Percentiles rank a stretch among this genome's conserved stretches.
phyloP scores from a whole-genome alignment of 2,797 vertebrate genomes.

The Scolopax rusticola region DNA sequence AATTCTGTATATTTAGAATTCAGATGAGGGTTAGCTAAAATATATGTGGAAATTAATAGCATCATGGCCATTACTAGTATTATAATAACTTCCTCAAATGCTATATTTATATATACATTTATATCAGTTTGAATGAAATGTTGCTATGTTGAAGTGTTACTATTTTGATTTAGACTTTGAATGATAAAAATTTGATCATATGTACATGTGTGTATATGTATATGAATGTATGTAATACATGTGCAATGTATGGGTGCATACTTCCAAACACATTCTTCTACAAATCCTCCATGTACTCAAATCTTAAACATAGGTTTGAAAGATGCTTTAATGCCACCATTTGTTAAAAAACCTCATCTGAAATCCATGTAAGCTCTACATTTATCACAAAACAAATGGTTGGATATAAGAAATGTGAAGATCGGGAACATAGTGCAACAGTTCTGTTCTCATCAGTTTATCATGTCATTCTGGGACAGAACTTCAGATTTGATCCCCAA shows the following conservation, averaged over 20 bases:
- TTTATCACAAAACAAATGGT: not conserved
- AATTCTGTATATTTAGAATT: constrained; percentile 14
- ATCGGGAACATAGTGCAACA: not conserved
- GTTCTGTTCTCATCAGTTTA: not conserved
- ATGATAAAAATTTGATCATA: not conserved
- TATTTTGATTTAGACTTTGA: not conserved
- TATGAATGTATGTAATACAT: not conserved
- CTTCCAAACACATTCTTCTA: not conserved
- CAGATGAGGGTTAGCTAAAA: not conserved
- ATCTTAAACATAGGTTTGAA: not conserved
- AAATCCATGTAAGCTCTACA: not conserved
- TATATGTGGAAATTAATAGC: not conserved
- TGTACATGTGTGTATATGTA: not conserved
- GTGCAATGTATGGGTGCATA: not conserved
- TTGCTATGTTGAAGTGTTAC: not conserved
- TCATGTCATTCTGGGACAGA: not conserved
- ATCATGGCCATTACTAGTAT: not conserved
- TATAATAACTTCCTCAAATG: not conserved
- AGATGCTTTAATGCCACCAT: not conserved
- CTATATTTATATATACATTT: not conserved
- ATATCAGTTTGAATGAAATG: not conserved
- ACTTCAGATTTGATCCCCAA: not conserved
- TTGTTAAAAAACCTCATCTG: not conserved
- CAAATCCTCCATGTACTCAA: not conserved
- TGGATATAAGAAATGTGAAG: not conserved